phyloP scores from a whole-genome alignment of 2,113 vertebrate genomes.

The Oenanthe melanoleuca region DNA sequence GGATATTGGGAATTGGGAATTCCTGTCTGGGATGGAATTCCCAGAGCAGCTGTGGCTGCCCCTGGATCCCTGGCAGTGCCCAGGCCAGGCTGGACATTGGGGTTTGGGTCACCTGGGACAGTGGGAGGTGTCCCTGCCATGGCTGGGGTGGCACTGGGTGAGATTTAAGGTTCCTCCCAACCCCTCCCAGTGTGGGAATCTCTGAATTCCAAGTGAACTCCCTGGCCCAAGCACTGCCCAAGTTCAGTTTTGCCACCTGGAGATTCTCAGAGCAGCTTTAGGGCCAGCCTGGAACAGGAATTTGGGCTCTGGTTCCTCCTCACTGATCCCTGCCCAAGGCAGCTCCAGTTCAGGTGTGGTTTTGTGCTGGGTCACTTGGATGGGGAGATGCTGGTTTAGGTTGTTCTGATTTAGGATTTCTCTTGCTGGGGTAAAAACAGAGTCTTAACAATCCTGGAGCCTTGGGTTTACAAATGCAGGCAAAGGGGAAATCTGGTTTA shows the following conservation, averaged over 20 bases:
- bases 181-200: background rate
- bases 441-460: background rate
- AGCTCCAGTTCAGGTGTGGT: rapidly evolving
- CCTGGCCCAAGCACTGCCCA: rapidly evolving
- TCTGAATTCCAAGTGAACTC: background rate
- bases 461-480: background rate
- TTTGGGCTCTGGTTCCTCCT: background rate
- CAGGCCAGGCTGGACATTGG: background rate
- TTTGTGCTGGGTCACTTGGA: background rate
- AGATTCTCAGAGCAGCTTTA: background rate
- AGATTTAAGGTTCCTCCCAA: background rate
- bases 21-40: background rate
- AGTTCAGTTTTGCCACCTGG: rapidly evolving
- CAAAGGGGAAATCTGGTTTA: background rate
- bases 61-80: background rate
- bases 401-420: background rate
- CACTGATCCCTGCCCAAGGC: rapidly evolving
- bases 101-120: background rate
- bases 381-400: background rate
- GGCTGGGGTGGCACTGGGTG: background rate
- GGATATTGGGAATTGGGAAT: background rate
- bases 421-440: background rate
- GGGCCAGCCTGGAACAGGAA: rapidly evolving
- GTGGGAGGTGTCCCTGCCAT: background rate
- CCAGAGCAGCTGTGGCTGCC: background rate